Base-by-base conservation (phyloP, 2,797 vertebrate genomes). In the Notolabrus celidotus region DNA sequence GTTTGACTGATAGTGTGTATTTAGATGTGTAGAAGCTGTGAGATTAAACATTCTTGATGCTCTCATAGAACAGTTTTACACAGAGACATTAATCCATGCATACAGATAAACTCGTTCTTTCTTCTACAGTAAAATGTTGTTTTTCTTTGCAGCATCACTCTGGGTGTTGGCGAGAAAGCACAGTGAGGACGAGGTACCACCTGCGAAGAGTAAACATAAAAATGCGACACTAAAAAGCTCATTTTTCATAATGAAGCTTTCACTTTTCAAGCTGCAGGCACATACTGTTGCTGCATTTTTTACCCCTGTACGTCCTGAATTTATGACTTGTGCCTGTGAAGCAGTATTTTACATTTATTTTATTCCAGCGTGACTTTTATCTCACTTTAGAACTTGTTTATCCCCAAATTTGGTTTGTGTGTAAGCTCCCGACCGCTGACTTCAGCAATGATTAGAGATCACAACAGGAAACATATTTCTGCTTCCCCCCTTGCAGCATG, bases 371-470 rank as follows among this genome's bases (percentile, higher is more conserved):
- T 14, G 14, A 31, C 65, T 41, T 6, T 27, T 6, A 19, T 46
- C 47, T 47, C 33, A 25, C 43, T 14, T 19, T 1, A 58, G 12
- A 19, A 67, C 12, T 45, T 3, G 55, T 41, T 39, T 16, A 4
- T 62, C 10, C 14, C 51, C 39, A 20, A 31, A 27, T 52, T 2
- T 14, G n/a, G 51, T 45, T 3, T 20, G 4, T 2, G 66, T n/a
- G 42, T 23, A 23, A 39, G 43, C 49, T 58, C 43, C 55, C 23
- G n/a, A 45, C 73, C 10, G 38, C 36, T 8, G 56, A 64, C 69
- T 43, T 16, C 53, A 72, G 25, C 47, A 47, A 20, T 47, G 68
- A 77, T 67, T 47, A 66, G 27, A 72, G 72, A 75, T 70, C 47
- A 53, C 31, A 65, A 47, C 52, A 38, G 56, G 67, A 53, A 61